These are phyloP conservation scores for Genyomyrus donnyi DNA, from an alignment of 2,113 vertebrate genomes.

Conservation along the genomic window DNA sequence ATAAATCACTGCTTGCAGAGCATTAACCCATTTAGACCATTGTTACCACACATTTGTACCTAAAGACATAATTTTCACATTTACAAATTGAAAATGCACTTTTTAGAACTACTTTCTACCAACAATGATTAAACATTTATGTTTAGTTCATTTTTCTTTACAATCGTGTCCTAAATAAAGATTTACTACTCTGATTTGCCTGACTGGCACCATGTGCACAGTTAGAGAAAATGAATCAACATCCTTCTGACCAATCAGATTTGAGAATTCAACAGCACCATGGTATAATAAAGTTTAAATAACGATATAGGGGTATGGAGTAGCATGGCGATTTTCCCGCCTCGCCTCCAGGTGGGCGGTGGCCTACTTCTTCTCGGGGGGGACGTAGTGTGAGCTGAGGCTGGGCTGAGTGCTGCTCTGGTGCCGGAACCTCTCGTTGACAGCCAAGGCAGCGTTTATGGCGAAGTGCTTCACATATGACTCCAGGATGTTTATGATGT, in stretches of 20 bases:
- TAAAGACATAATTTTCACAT: not conserved
- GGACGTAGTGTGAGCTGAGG: conserved; percentile 75
- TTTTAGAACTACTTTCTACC: not conserved
- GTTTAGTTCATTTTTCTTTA: not conserved
- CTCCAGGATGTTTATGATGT: conserved; percentile 94
- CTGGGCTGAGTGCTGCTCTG: conserved; percentile 71
- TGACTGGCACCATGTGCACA: not conserved
- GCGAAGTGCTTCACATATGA: conserved; percentile 98
- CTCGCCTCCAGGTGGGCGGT: not conserved
- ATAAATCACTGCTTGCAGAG: not conserved
- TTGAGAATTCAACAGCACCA: not conserved
- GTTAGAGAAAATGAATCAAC: not conserved
- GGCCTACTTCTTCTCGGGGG: conserved; percentile 79
- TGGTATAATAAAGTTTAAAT: not conserved
- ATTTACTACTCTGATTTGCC: not conserved
- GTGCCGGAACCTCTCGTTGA: conserved; percentile 83
- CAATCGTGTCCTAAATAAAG: not conserved
- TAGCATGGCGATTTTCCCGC: not conserved
- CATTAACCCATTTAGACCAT: not conserved
- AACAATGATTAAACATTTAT: not conserved
- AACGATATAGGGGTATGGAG: not conserved
- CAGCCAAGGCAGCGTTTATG: conserved; percentile 92
- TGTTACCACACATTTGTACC: not conserved
- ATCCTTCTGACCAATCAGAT: not conserved
- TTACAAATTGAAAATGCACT: not conserved